Conservation (phyloP, 2,888 invertebrate genomes). For the Eilema caniola region DNA sequence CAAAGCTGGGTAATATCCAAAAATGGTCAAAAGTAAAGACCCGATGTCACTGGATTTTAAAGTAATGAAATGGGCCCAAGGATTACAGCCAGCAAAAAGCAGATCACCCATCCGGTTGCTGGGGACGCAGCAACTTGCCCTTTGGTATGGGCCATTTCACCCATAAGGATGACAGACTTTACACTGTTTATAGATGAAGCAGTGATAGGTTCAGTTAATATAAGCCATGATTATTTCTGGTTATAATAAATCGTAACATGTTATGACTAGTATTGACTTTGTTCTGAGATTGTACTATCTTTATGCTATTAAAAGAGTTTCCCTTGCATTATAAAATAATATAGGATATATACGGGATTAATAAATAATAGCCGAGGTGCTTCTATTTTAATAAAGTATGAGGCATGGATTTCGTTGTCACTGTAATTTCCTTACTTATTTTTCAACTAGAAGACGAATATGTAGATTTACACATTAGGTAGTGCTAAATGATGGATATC, state of each 20-base stretch:
- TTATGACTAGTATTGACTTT: not conserved
- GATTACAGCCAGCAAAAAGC: too few species aligned
- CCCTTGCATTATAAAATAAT: conserved; percentile 56
- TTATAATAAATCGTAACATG: too few species aligned
- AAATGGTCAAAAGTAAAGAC: not conserved
- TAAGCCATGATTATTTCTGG: too few species aligned
- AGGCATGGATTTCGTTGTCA: conserved; percentile 71
- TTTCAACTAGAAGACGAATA: conserved; percentile 40
- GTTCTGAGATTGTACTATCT: not conserved
- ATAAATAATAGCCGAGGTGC: conserved; percentile 73
- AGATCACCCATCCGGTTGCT: too few species aligned
- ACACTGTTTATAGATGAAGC: too few species aligned
- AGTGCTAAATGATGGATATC: conserved; percentile 40
- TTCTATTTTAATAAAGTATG: conserved; percentile 70
- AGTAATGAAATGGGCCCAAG: not conserved
- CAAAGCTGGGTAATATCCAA: not conserved
- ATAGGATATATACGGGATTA: conserved; percentile 46
- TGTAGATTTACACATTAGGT: conserved; percentile 82
- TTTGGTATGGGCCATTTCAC: too few species aligned
- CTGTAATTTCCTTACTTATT: conserved; percentile 48
- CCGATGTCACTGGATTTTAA: not conserved
- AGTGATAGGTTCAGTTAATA: too few species aligned
- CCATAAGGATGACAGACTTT: too few species aligned
- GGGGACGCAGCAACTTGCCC: too few species aligned
- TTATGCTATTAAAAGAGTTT: conserved; percentile 53